These are phyloP conservation scores for Melanostoma scalare DNA, from an alignment of 2,888 invertebrate genomes.

Conservation along the genomic window DNA sequence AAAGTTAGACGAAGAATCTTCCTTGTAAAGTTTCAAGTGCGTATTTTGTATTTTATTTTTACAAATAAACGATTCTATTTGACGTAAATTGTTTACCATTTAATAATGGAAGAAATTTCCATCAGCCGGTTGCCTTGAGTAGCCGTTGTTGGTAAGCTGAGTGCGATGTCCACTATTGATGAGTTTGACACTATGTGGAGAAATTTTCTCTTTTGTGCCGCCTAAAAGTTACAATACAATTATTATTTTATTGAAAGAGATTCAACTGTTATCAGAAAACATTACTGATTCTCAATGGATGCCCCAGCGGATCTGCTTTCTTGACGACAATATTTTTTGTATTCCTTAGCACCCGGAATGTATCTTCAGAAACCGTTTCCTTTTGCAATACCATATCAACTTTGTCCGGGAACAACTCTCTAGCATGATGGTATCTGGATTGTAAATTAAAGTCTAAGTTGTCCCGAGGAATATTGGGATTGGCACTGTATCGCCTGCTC, in stretches of 20 bases:
- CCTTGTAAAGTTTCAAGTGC: background rate
- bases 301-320: slow-evolving; percentile 79
- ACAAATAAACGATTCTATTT: slow-evolving; percentile 53
- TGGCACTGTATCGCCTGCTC: slow-evolving; percentile 81
- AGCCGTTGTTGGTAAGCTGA: slow-evolving; percentile 91
- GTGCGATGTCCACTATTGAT: slow-evolving; percentile 92
- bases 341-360: slow-evolving; percentile 88
- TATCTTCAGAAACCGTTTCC: slow-evolving; percentile 86
- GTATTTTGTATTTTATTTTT: slow-evolving; percentile 21
- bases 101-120: slow-evolving; percentile 88
- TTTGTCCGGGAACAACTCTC: slow-evolving; percentile 86
- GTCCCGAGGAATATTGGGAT: slow-evolving; percentile 84
- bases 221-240: slow-evolving; percentile 78
- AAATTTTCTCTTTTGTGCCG: slow-evolving; percentile 85
- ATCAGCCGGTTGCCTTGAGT: slow-evolving; percentile 89
- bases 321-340: slow-evolving; percentile 80
- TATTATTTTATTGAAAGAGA: background rate
- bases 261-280: background rate
- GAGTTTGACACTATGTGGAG: slow-evolving; percentile 89
- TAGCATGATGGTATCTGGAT: slow-evolving; percentile 87
- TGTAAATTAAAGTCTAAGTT: slow-evolving; percentile 87
- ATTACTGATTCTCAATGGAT: slow-evolving; percentile 83
- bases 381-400: slow-evolving; percentile 86
- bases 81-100: background rate
- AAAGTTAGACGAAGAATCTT: slow-evolving; percentile 36